Percentiles rank a stretch among this genome's conserved stretches.
phyloP scores from a whole-genome alignment of 1,140 invertebrate species.

The Drosophila pandora region DNA sequence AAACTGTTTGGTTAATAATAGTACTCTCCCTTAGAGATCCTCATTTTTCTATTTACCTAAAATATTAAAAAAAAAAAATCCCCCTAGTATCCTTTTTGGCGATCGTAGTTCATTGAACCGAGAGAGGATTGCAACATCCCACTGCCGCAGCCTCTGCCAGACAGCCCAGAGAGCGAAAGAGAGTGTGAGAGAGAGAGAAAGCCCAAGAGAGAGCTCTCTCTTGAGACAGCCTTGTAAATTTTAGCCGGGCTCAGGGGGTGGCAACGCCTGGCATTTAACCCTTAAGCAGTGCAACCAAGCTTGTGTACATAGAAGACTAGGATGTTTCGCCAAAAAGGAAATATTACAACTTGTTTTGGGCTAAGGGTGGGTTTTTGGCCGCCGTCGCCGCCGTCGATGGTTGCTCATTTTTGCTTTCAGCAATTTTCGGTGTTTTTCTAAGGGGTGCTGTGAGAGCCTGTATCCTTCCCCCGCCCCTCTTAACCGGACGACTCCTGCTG shows the following conservation, averaged over 20 bases:
- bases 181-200: neutral
- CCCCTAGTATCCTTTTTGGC: neutral
- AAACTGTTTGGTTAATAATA: neutral
- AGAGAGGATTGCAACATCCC: slow-evolving; percentile 10
- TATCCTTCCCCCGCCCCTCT: slow-evolving; percentile 34
- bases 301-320: neutral
- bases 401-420: slow-evolving; percentile 68
- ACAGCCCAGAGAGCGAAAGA: slow-evolving; percentile 15
- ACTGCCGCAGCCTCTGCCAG: slow-evolving; percentile 31
- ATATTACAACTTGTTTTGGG: slow-evolving; percentile 68
- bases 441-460: slow-evolving; percentile 24
- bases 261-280: slow-evolving; percentile 64
- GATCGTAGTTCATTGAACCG: slow-evolving; percentile 36
- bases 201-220: neutral
- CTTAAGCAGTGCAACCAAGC: slow-evolving; percentile 34
- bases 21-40: neutral
- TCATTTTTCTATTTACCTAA: no score
- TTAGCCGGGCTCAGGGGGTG: slow-evolving; percentile 51
- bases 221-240: slow-evolving; percentile 7
- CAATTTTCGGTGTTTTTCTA: slow-evolving; percentile 29
- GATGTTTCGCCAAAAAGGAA: slow-evolving; percentile 60
- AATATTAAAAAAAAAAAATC: no score
- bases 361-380: slow-evolving; percentile 54
- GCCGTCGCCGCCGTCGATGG: slow-evolving; percentile 6
- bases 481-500: slow-evolving; percentile 13